Conservation (phyloP, 2,797 vertebrate species). For the Carcharodon carcharias region DNA sequence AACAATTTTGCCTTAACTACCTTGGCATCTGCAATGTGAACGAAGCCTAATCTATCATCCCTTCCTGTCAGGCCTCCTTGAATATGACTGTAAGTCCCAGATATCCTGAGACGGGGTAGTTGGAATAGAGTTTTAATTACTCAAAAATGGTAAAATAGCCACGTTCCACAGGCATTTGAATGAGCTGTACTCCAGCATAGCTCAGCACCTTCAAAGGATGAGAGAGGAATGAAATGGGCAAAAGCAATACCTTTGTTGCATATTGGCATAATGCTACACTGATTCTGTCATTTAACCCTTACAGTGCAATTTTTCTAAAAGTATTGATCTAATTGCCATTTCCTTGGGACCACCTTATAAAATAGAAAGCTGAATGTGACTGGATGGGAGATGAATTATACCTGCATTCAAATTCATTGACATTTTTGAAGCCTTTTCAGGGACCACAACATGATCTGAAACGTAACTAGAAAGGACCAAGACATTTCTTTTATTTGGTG, state of each 20-base stretch:
- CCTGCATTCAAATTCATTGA: background rate
- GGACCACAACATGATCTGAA: background rate
- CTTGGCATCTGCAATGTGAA: constrained; percentile 12
- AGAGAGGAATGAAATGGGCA: background rate
- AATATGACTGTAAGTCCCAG: background rate
- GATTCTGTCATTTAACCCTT: background rate
- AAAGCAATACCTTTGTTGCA: background rate
- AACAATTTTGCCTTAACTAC: constrained; percentile 42
- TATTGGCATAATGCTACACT: background rate
- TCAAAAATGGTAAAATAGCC: background rate
- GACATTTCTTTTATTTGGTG: background rate
- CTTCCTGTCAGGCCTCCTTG: background rate
- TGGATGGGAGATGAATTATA: background rate
- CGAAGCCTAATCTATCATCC: constrained; percentile 19
- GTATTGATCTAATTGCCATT: background rate
- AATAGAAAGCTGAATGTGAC: background rate
- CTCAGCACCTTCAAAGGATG: background rate
- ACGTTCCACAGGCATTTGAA: background rate
- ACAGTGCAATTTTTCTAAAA: background rate
- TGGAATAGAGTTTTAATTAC: background rate
- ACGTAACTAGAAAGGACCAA: background rate
- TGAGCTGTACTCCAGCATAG: background rate
- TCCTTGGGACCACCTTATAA: background rate
- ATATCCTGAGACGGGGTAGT: background rate
- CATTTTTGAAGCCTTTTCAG: background rate